Percentiles rank a stretch among this genome's conserved stretches.
Conservation (phyloP, 2,888 invertebrate genomes). For the Axea sp. region DNA sequence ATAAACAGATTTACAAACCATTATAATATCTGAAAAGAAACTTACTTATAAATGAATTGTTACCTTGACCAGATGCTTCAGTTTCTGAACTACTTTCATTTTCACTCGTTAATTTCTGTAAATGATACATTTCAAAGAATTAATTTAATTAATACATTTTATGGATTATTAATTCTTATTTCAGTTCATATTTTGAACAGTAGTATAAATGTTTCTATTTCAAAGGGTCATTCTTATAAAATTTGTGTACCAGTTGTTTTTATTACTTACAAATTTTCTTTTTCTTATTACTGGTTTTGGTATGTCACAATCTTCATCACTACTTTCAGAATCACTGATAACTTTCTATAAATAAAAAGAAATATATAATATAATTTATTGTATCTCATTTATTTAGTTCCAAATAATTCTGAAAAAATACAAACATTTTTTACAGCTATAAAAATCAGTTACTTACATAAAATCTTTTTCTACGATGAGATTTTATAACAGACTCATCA, state of each 20-base stretch:
- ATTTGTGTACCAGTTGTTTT: too few species aligned
- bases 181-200: too few species aligned
- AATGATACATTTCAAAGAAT: slow-evolving; percentile 10
- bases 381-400: background rate
- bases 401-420: too few species aligned
- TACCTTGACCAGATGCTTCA: slow-evolving; percentile 61
- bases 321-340: slow-evolving; percentile 80
- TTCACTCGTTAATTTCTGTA: slow-evolving; percentile 69
- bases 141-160: too few species aligned
- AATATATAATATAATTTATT: background rate
- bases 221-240: too few species aligned
- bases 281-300: slow-evolving; percentile 67
- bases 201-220: too few species aligned
- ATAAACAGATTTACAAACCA: too few species aligned
- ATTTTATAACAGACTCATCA: slow-evolving; percentile 70
- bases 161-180: too few species aligned
- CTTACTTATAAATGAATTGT: slow-evolving; percentile 64
- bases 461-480: slow-evolving; percentile 68
- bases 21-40: slow-evolving; percentile 5
- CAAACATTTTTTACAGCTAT: background rate
- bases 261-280: slow-evolving; percentile 70
- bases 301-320: slow-evolving; percentile 69
- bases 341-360: slow-evolving; percentile 79
- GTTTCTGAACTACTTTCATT: slow-evolving; percentile 66
- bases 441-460: slow-evolving; percentile 67